phyloP scores from a whole-genome alignment of 2,797 vertebrate species.

The Podarcis lilfordi region DNA sequence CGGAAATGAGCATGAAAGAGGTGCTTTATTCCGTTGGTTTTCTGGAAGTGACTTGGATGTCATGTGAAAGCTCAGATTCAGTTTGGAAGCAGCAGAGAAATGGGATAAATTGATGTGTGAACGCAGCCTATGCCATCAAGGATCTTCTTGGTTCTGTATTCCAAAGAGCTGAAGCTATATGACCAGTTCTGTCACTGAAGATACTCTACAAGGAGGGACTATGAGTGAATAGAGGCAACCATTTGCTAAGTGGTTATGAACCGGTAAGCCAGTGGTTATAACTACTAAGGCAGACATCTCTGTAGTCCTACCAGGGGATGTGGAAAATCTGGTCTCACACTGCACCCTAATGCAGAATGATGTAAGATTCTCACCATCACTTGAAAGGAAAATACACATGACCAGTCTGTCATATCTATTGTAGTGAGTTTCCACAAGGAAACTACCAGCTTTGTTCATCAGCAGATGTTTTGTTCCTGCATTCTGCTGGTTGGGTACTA shows the following conservation, averaged over 20 bases:
- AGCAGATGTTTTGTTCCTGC: not conserved
- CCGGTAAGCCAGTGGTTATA: too few relatives aligned
- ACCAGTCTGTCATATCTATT: not conserved
- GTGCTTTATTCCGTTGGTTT: too few relatives aligned
- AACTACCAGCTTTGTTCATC: not conserved
- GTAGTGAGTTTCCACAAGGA: not conserved
- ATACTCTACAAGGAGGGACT: not conserved
- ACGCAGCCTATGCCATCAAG: not conserved
- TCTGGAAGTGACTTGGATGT: too few relatives aligned
- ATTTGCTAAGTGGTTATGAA: not conserved
- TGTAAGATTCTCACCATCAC: not conserved
- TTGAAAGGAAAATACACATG: not conserved
- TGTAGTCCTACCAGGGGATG: not conserved
- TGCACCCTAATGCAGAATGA: not conserved
- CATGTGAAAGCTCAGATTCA: too few relatives aligned
- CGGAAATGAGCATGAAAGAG: too few relatives aligned
- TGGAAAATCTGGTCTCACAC: too few relatives aligned
- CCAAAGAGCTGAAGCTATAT: not conserved
- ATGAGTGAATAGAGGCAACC: not conserved
- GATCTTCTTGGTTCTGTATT: not conserved
- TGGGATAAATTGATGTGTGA: too few relatives aligned
- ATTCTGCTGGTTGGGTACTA: not conserved
- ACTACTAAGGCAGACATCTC: not conserved
- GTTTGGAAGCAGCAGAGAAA: too few relatives aligned
- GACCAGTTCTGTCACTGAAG: not conserved